Base-by-base conservation (phyloP, 2,113 vertebrate species). In the Atractosteus spatula region DNA sequence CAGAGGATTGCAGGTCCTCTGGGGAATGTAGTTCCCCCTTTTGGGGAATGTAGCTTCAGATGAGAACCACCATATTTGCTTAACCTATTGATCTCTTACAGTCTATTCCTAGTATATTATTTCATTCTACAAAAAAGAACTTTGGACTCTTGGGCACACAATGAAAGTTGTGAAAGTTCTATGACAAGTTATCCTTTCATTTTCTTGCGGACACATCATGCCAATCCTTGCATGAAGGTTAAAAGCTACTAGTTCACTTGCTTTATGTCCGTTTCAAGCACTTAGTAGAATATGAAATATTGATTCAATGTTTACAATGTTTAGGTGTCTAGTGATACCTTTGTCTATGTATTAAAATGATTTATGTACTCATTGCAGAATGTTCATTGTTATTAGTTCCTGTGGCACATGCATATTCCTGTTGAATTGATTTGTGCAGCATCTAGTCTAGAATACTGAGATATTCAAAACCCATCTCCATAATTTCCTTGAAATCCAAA, bases 281-380 rank as follows among this genome's bases (percentile, higher is more conserved):
- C 17, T 70, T 70, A 57, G 4, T 7, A 7, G 55, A 14, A 56
- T 57, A 55, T 56, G 55, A 56, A 57, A 70, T 70, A 70, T 71
- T 44, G 56, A 62, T 71, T 47, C 45, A 3, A 55, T 8, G 55
- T 51, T 29, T 44, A 47, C 13, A 2, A 29, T 7, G 57, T 29
- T 62, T 59, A 55, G 44, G 3, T 12, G 59, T 57, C 55, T 59
- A 59, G 68, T 59, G 56, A 59, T 71, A 1, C 42, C 11, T 71
- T 71, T 62, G 59, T 71, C 57, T 47, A 42, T 41, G 56, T 71
- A 47, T 61, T 71, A 57, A 16, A 70, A 70, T 70, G 69, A 71
- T 62, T 43, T 71, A 62, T 62, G 57, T 62, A 47, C 41, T 16
- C 45, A 71, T 71, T 62, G 45, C 13, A n/a, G 42, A 7, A 71